phyloP scores from a whole-genome alignment of 1,140 invertebrate genomes.

The Danaus plexippus region DNA sequence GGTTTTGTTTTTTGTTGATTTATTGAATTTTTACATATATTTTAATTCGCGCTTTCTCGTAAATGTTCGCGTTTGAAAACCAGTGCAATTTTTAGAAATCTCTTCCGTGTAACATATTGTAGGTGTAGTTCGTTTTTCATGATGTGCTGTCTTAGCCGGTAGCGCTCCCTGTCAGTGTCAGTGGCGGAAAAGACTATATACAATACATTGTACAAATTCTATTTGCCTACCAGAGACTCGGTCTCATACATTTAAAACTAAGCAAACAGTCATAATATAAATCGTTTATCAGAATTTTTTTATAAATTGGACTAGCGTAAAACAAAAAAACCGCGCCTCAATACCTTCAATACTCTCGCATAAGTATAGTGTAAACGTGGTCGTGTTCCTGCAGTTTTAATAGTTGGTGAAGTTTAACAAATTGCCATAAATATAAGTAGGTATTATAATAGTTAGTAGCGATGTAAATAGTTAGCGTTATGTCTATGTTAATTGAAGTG shows the following conservation, averaged over 20 bases:
- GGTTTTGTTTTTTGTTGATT: conserved; percentile 69
- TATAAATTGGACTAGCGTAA: conserved; percentile 44
- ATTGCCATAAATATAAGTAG: conserved; percentile 72
- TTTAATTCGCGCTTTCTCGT: conserved; percentile 65
- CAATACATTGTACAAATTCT: conserved; percentile 70
- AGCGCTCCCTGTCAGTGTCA: conserved; percentile 35
- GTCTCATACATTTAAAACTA: conserved; percentile 71
- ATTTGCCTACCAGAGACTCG: conserved; percentile 73
- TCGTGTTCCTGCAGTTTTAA: conserved; percentile 70
- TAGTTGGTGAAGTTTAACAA: conserved; percentile 70
- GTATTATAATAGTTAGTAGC: conserved; percentile 60
- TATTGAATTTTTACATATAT: conserved; percentile 60
- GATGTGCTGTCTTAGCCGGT: conserved; percentile 33
- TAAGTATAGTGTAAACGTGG: conserved; percentile 69
- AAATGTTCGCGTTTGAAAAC: conserved; percentile 67
- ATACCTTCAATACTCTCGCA: conserved; percentile 64
- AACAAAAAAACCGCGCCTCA: conserved; percentile 61
- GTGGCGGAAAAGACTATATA: conserved; percentile 52
- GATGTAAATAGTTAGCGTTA: conserved; percentile 67
- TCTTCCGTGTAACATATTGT: conserved; percentile 67
- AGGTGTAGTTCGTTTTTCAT: conserved; percentile 58
- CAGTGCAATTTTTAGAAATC: conserved; percentile 72
- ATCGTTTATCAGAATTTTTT: conserved; percentile 45
- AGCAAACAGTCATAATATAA: conserved; percentile 67
- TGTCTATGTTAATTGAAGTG: conserved; percentile 51